These are phyloP conservation scores for Edolisoma coerulescens DNA, from an alignment of 2,113 vertebrate genomes.

Conservation along the genomic window DNA sequence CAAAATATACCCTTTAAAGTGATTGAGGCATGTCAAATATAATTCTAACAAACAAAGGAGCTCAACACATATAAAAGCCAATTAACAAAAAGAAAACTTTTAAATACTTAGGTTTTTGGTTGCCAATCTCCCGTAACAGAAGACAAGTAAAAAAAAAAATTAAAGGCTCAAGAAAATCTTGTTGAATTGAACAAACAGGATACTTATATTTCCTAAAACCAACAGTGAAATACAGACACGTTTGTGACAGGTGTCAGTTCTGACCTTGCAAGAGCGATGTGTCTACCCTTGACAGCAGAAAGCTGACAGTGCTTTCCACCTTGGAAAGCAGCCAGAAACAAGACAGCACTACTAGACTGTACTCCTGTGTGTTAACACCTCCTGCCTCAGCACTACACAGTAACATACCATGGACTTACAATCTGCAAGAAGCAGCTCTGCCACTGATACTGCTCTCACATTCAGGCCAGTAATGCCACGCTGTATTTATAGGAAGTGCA, in stretches of 20 bases:
- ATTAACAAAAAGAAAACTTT: neutral
- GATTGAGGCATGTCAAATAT: neutral
- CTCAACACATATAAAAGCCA: neutral
- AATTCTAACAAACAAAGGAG: neutral
- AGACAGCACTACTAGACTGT: neutral
- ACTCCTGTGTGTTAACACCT: neutral
- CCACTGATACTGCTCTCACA: neutral
- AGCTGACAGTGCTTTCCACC: neutral
- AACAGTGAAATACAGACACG: neutral
- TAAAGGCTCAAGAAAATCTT: neutral
- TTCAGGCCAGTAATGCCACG: neutral
- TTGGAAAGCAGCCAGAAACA: neutral
- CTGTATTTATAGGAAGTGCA: neutral
- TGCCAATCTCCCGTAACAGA: neutral
- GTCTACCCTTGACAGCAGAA: neutral
- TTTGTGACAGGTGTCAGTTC: neutral
- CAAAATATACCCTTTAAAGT: neutral
- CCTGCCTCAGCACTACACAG: neutral
- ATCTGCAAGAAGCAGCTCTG: neutral
- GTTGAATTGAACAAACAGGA: neutral
- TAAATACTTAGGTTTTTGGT: neutral
- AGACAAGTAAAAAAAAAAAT: neutral
- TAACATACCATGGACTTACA: fast-evolving
- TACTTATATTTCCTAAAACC: neutral
- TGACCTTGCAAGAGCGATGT: neutral